Base-by-base conservation (phyloP, 2,113 vertebrate genomes). In the Ammospiza nelsoni region DNA sequence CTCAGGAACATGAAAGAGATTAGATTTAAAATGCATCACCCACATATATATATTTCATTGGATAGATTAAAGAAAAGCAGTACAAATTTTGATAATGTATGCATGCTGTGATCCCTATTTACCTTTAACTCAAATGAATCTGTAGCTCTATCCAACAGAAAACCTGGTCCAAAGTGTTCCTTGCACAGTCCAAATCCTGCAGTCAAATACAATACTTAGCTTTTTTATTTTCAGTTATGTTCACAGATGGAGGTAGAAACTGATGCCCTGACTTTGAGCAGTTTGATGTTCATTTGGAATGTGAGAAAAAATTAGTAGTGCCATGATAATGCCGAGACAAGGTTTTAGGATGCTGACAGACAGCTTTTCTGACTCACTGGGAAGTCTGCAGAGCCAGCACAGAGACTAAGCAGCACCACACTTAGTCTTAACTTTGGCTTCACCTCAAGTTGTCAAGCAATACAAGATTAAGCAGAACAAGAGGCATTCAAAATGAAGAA, bases 391-490 rank as follows among this genome's bases (percentile, higher is more conserved):
- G 51, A 89, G 76, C n/a, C 76, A 88, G 51, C 12, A 52, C 23
- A 44, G 43, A 66, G 29, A n/a, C 29, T 27, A 11, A 24, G 35
- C 51, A 80, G 74, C 23, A 62, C 1, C 7, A 58, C 39, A 33
- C 8, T 66, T 22, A 22, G 41, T 27, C 57, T 74, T 83, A 48
- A 80, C 85, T 52, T 6, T 48, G 48, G 27, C 81, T 92, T 71
- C 55, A 80, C 39, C 52, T 74, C 59, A 63, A 77, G 49, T 31
- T 88, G 52, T 68, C 51, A 91, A 63, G 61, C n/a, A 88, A 43
- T 33, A 27, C 15, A 88, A 95, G 75, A 94, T 77, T 68, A 79
- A 80, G 79, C 37, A 88, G 63, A 95, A 58, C n/a, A 84, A 90
- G 51, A 17, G 6, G 18, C 33, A 88, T 67, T 48, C 61, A 63